Evolutionary conservation across 1,140 invertebrate species (phyloP).

Genomic region (Euwallacea fornicatus): DNA sequence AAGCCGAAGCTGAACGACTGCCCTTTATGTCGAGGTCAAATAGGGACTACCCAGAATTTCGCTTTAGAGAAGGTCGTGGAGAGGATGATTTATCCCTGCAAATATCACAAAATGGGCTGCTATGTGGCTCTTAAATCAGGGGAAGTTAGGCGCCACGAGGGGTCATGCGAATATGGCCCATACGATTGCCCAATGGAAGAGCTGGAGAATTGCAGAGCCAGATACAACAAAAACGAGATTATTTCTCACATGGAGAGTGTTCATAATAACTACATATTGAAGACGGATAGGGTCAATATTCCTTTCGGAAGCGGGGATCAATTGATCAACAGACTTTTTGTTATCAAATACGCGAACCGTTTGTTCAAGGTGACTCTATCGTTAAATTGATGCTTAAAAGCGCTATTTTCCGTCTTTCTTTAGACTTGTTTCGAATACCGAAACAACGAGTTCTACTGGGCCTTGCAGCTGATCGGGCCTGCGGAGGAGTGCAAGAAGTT

Average conservation of each 20-base stretch:
- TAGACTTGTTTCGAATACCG: no score
- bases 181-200: constrained; percentile 37
- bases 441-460: constrained; percentile 15
- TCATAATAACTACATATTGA: constrained; percentile 39
- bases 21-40: constrained; percentile 1
- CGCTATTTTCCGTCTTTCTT: no score
- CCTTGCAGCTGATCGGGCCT: constrained; percentile 34
- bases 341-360: constrained; percentile 9
- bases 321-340: background rate
- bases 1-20: constrained; percentile 20
- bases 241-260: constrained; percentile 26
- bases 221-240: constrained; percentile 12
- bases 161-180: constrained; percentile 26
- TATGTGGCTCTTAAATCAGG: background rate
- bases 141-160: constrained; percentile 33
- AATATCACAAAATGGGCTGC: background rate
- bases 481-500: constrained; percentile 35
- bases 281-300: constrained; percentile 32
- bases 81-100: background rate
- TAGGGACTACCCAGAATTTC: constrained; percentile 42
- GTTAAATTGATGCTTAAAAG: no score
- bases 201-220: constrained; percentile 17
- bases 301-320: background rate
- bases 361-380: constrained; percentile 8
- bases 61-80: constrained; percentile 31